Evolutionary conservation across 2,113 vertebrate species (phyloP).

Genomic region (Anhinga rufa): DNA sequence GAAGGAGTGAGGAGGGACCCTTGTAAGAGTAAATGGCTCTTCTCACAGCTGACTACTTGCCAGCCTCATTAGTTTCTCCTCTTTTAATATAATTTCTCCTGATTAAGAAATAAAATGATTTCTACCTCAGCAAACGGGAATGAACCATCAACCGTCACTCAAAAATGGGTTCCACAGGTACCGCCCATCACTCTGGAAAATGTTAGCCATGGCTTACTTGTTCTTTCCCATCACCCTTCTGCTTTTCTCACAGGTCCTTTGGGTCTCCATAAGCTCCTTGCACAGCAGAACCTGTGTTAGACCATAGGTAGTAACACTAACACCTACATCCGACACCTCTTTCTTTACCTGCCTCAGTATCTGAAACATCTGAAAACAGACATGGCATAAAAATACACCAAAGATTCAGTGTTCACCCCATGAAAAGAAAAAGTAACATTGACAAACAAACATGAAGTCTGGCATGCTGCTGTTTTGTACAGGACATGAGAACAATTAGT

Average conservation of each 20-base stretch:
- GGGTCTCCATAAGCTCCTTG: not conserved
- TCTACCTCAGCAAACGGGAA: not conserved
- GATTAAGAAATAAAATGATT: not conserved
- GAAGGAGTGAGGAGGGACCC: not conserved
- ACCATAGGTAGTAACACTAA: not conserved
- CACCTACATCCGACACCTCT: not conserved
- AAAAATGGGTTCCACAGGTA: not conserved
- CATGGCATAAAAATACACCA: slow-evolving; percentile 33
- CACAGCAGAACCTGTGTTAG: not conserved
- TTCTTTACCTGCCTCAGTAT: not conserved
- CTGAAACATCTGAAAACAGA: not conserved
- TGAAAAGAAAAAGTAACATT: not conserved
- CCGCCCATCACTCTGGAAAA: not conserved
- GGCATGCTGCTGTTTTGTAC: not conserved
- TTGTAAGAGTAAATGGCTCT: not conserved
- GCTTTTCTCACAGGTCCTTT: not conserved
- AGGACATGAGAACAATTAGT: slow-evolving; percentile 28
- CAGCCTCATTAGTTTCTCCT: not conserved
- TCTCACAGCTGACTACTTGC: not conserved
- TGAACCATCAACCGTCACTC: not conserved
- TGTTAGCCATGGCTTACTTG: not conserved
- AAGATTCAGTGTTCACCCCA: not conserved
- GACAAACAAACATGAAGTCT: not conserved
- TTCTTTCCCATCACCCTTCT: not conserved
- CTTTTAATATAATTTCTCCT: not conserved